A percentile compares a stretch with the other conserved stretches of the same genome.
Conservation (phyloP, 1,140 invertebrate genomes). For the Diabrotica virgifera region DNA sequence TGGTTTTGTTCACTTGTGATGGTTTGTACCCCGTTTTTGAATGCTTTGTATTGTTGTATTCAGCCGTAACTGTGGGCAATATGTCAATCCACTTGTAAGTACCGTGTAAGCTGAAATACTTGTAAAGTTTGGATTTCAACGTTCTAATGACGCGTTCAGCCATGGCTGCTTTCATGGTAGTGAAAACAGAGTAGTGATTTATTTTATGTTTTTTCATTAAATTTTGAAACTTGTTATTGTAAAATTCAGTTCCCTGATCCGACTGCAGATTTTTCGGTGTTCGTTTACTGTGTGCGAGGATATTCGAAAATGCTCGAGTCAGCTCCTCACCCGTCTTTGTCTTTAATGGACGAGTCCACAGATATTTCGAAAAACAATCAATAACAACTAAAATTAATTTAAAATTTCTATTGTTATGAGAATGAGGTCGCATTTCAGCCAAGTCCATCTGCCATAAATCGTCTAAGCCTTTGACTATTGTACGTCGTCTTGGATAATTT, state of each 20-base stretch:
- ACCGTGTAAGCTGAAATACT: too few species aligned
- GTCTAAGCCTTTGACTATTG: conserved; percentile 43
- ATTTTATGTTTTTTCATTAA: conserved; percentile 42
- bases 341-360: conserved; percentile 46
- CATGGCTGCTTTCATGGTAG: conserved; percentile 46
- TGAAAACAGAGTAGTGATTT: conserved; percentile 43
- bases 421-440: conserved; percentile 44
- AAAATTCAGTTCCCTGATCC: conserved; percentile 49
- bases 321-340: conserved; percentile 43
- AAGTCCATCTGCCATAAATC: conserved; percentile 26
- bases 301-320: conserved; percentile 13
- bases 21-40: too few species aligned
- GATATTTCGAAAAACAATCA: too few species aligned
- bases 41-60: too few species aligned
- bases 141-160: conserved; percentile 49
- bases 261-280: conserved; percentile 49
- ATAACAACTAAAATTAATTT: conserved; percentile 34
- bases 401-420: conserved; percentile 45
- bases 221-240: conserved; percentile 32
- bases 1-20: too few species aligned
- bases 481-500: conserved; percentile 39
- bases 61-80: too few species aligned
- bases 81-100: too few species aligned
- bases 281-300: conserved; percentile 29
- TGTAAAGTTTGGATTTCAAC: conserved; percentile 46